phyloP scores from a whole-genome alignment of 2,797 vertebrate genomes.

The Pogonophryne albipinna region DNA sequence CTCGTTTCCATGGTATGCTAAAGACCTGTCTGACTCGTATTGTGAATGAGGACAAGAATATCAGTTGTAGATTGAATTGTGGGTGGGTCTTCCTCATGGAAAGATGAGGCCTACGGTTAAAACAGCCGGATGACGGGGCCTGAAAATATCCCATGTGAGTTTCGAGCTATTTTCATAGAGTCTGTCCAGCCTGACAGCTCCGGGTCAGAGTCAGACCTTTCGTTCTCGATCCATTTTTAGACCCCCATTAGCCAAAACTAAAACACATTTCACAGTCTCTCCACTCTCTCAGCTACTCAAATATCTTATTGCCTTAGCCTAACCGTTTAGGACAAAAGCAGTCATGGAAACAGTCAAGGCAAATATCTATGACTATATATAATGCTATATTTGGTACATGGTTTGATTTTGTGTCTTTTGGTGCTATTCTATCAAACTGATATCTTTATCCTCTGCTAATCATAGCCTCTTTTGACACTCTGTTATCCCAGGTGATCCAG shows the following conservation, averaged over 20 bases:
- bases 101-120: conserved; percentile 24
- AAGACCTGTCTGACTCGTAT: background rate
- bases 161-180: conserved; percentile 29
- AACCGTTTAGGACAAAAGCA: background rate
- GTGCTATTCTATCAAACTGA: background rate
- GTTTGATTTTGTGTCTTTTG: background rate
- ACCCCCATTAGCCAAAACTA: background rate
- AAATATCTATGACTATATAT: background rate
- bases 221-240: conserved; percentile 1
- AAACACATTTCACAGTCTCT: background rate
- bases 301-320: background rate
- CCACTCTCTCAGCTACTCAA: no score
- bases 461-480: background rate
- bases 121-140: background rate
- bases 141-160: background rate
- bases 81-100: background rate
- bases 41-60: conserved; percentile 12
- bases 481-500: conserved; percentile 91
- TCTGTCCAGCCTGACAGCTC: conserved; percentile 1
- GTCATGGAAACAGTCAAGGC: background rate
- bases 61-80: background rate
- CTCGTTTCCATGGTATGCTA: conserved; percentile 43
- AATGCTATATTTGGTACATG: background rate
- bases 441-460: background rate
- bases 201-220: background rate